These are phyloP conservation scores for Nasalis larvatus DNA, from an alignment of 2,113 vertebrate species.

Conservation along the genomic window DNA sequence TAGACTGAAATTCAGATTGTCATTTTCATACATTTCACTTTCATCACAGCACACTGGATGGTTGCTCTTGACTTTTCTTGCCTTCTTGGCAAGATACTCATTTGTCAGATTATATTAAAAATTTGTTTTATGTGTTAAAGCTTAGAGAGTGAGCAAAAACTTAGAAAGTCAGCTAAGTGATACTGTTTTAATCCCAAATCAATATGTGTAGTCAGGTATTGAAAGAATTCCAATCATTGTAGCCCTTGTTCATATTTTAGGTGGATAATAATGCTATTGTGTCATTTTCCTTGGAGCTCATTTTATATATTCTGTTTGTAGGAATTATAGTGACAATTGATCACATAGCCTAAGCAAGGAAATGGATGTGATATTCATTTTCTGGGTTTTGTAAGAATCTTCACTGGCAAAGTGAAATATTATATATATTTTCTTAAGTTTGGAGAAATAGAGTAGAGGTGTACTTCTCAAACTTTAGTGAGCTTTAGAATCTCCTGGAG, in stretches of 20 bases:
- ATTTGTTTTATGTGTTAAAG: conserved; percentile 28
- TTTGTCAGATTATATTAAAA: conserved; percentile 58
- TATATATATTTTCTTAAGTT: neutral
- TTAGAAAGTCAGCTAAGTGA: conserved; percentile 48
- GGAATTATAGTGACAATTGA: neutral
- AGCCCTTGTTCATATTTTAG: neutral
- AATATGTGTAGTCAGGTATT: conserved; percentile 11
- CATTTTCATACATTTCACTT: conserved; percentile 11
- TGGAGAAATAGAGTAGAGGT: neutral
- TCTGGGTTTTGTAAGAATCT: neutral
- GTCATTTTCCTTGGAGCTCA: neutral
- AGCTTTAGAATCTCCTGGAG: neutral
- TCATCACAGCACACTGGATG: neutral
- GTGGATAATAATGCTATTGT: neutral
- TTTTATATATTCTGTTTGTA: conserved; percentile 7
- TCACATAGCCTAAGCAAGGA: neutral
- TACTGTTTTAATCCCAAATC: conserved; percentile 54
- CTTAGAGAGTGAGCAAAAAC: conserved; percentile 37
- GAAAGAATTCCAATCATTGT: neutral
- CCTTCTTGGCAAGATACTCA: conserved; percentile 20
- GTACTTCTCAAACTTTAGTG: neutral
- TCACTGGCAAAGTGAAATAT: neutral
- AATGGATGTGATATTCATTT: neutral
- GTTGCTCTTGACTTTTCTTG: neutral
- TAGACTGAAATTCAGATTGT: conserved; percentile 13